Evolutionary conservation across 2,888 invertebrate genomes (phyloP), one percentile per base, ranked within the genome.

Genomic region (Vannuccia rotundouncinata): DNA sequence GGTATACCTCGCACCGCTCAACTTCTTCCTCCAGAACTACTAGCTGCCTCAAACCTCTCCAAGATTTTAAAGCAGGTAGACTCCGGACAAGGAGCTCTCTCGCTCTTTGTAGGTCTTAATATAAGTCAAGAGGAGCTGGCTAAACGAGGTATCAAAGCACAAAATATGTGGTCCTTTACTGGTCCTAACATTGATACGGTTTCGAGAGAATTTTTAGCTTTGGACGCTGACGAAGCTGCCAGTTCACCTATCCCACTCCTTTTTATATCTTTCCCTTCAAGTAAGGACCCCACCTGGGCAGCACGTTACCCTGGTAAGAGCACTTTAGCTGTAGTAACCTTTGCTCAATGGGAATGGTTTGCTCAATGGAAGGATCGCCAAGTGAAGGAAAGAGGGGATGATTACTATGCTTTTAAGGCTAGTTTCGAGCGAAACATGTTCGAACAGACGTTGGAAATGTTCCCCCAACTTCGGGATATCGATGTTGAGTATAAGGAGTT

Each of bases 231-330:
- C 17, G 85, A 86, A n/a, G 66, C 81, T 17, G 84, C 84, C 0
- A 84, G 85, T 10, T 77, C 83, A 0, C 85, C 86, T 10, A 82
- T 85, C 31, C 88, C 88, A 0, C 81, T 88, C 10, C 81, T 86
- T 80, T 88, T 85, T 83, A 83, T 88, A 66, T 87, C 87, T 17
- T 88, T 87, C 82, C 88, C 88, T 0, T 87, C 88, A 0, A 85
- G 87, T 74, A 88, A 88, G 81, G 88, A 88, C 82, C 85, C 88
- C 0, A 83, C 85, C 25, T 87, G 85, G 85, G 83, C 84, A 25
- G 83, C 85, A 27, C 83, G 85, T 80, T 85, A 84, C 78, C 86
- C 86, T 83, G 87, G 86, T 84, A 80, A 74, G 59, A 28, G 2
- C 10, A 59, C 79, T 1, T 84, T 84, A 79, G 84, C 86, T 22